These are phyloP conservation scores for Ecliptopera silaceata DNA, from an alignment of 2,888 invertebrate species.

Conservation along the genomic window DNA sequence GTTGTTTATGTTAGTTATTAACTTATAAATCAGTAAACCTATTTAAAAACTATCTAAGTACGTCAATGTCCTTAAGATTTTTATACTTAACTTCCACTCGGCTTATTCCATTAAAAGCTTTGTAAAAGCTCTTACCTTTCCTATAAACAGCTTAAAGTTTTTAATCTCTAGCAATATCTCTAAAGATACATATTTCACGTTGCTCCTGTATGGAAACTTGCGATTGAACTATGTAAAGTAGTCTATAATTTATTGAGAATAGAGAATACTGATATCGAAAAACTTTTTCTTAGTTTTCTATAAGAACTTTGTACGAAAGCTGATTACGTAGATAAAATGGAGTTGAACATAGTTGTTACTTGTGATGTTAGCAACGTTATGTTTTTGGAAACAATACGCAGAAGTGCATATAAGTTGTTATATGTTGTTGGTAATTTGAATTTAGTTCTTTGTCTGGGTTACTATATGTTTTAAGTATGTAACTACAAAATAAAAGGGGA, in stretches of 20 bases:
- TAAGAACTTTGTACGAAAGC: neutral
- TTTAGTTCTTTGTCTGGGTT: too few relatives aligned
- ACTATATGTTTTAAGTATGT: too few relatives aligned
- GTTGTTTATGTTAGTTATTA: too few relatives aligned
- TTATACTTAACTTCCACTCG: slow-evolving; percentile 24
- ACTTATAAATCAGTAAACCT: too few relatives aligned
- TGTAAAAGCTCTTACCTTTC: slow-evolving; percentile 20
- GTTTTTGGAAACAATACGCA: too few relatives aligned
- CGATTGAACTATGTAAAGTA: slow-evolving; percentile 1
- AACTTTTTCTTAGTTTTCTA: neutral
- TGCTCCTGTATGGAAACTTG: slow-evolving; percentile 1
- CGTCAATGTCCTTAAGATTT: neutral
- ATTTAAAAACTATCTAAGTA: too few relatives aligned
- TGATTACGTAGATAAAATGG: neutral
- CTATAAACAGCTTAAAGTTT: slow-evolving; percentile 28
- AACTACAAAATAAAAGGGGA: too few relatives aligned
- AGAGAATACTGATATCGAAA: neutral
- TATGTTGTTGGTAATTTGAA: too few relatives aligned
- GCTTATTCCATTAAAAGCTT: slow-evolving; percentile 27
- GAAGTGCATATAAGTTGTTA: too few relatives aligned
- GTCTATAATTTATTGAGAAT: slow-evolving; percentile 6
- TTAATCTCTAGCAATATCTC: slow-evolving; percentile 17
- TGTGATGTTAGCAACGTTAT: too few relatives aligned
- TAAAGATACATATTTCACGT: slow-evolving; percentile 4
- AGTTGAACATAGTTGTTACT: too few relatives aligned